Evolutionary conservation across 2,113 vertebrate species (phyloP).

Genomic region (Astur gentilis): DNA sequence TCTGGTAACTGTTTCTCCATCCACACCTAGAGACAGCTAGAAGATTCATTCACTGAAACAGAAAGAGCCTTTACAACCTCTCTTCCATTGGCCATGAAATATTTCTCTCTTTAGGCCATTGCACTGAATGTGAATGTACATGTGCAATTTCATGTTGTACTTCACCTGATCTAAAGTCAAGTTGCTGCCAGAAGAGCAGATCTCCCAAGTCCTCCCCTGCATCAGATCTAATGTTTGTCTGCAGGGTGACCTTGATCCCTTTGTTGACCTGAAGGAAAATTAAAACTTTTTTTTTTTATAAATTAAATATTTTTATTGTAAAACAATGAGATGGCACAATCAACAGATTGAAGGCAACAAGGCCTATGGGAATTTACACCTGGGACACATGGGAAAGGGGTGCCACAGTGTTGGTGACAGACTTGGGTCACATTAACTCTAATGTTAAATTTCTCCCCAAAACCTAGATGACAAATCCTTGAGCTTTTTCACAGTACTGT

Average conservation of each 20-base stretch:
- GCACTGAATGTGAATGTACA: background rate
- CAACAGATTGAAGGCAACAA: background rate
- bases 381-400: background rate
- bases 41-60: background rate
- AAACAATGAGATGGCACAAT: background rate
- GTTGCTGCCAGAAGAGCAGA: background rate
- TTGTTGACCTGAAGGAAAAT: background rate
- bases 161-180: background rate
- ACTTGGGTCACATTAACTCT: background rate
- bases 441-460: background rate
- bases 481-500: background rate
- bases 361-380: background rate
- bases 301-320: background rate
- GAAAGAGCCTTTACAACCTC: background rate
- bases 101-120: background rate
- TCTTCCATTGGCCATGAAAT: background rate
- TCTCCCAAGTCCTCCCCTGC: background rate
- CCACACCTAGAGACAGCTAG: background rate
- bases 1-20: background rate
- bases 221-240: background rate
- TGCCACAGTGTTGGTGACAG: background rate
- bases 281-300: background rate
- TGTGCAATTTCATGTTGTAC: background rate
- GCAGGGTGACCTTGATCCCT: background rate
- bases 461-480: background rate